Evolutionary conservation across 2,888 invertebrate species (phyloP).

Genomic region (Leptinotarsa haldemani): DNA sequence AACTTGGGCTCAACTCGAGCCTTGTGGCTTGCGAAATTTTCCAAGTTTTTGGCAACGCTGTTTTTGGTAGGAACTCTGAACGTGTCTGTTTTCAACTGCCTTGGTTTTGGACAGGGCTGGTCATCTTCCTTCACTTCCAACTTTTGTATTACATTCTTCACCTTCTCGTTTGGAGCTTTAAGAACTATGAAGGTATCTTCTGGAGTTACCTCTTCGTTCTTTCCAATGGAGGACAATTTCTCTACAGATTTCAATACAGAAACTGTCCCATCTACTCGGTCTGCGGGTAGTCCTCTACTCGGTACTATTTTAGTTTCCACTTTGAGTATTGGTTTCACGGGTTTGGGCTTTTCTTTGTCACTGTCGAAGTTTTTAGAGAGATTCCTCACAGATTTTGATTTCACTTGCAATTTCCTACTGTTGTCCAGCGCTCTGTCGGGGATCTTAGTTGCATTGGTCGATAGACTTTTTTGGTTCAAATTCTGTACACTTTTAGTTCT

Average conservation of each 20-base stretch:
- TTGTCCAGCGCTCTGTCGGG: slow-evolving; percentile 3
- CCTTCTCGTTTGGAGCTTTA: slow-evolving; percentile 48
- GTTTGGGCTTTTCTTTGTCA: slow-evolving; percentile 5
- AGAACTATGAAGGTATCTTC: slow-evolving; percentile 46
- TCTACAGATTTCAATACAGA: slow-evolving; percentile 30
- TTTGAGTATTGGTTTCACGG: not conserved
- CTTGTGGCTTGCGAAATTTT: slow-evolving; percentile 40
- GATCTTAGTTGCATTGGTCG: slow-evolving; percentile 1
- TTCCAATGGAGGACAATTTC: slow-evolving; percentile 21
- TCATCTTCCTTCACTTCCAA: slow-evolving; percentile 42
- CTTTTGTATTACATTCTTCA: slow-evolving; percentile 49
- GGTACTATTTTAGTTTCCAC: not conserved
- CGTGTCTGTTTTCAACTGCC: slow-evolving; percentile 45
- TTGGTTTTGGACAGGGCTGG: slow-evolving; percentile 32
- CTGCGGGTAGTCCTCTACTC: not conserved
- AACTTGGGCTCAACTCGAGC: slow-evolving; percentile 50
- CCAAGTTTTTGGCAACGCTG: slow-evolving; percentile 15
- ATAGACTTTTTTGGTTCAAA: slow-evolving; percentile 13
- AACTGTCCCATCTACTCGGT: not conserved
- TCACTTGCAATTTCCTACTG: not conserved
- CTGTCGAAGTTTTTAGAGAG: slow-evolving; percentile 23
- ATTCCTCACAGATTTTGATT: slow-evolving; percentile 23
- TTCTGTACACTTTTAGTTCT: slow-evolving; percentile 44
- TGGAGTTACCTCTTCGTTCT: slow-evolving; percentile 37
- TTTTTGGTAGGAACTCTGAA: slow-evolving; percentile 35